A percentile compares a stretch with the other conserved stretches of the same genome.
Evolutionary conservation across 2,797 vertebrate species (phyloP).

Genomic region (Thaleichthys pacificus): DNA sequence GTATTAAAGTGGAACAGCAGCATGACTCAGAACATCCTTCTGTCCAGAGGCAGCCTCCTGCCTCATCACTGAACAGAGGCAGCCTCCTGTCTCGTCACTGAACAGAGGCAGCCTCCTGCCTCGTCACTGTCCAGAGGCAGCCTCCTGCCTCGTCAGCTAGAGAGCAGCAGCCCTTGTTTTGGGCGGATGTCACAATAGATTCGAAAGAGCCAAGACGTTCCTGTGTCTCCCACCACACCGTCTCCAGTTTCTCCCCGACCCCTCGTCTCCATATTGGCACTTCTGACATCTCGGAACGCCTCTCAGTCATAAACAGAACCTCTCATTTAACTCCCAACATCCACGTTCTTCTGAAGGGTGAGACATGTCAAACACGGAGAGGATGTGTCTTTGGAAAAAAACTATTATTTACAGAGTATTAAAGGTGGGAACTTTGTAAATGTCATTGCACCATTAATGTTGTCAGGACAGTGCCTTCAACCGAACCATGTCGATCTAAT

Average conservation of each 20-base stretch:
- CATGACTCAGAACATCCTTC: too few species aligned
- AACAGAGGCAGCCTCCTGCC: too few species aligned
- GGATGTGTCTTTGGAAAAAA: neutral
- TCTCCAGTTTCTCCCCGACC: too few species aligned
- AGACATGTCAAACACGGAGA: conserved; percentile 51
- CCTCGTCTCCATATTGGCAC: conserved; percentile 71
- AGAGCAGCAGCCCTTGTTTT: conserved; percentile 61
- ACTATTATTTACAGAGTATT: conserved; percentile 7
- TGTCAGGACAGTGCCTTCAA: conserved; percentile 28
- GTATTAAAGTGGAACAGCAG: too few species aligned
- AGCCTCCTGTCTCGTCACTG: too few species aligned
- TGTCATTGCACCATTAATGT: neutral
- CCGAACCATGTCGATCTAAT: conserved; percentile 25
- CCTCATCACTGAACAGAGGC: too few species aligned
- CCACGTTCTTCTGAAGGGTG: conserved; percentile 63
- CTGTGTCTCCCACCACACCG: too few species aligned
- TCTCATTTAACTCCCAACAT: conserved; percentile 52
- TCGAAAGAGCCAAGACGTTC: too few species aligned
- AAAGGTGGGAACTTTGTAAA: conserved; percentile 27
- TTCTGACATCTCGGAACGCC: conserved; percentile 79
- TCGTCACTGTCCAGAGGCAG: too few species aligned
- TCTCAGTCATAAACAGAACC: conserved; percentile 69
- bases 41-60: too few species aligned
- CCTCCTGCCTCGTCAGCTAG: conserved; percentile 57
- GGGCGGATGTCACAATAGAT: conserved; percentile 30